phyloP scores from a whole-genome alignment of 2,797 vertebrate species.

The Crocodylus rhombifer region DNA sequence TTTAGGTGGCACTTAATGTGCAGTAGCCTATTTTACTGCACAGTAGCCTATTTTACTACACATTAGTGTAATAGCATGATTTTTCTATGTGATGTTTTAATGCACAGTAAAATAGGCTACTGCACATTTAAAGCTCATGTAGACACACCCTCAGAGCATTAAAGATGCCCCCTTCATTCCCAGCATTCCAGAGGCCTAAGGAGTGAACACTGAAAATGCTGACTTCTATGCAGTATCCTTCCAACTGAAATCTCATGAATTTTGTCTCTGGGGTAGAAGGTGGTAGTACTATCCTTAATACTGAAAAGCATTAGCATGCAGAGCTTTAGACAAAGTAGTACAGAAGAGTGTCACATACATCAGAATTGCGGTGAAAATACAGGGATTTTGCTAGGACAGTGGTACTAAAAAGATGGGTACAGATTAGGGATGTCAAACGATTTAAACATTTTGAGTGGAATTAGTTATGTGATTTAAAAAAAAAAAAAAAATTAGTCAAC shows the following conservation, averaged over 20 bases:
- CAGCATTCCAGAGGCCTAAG: not conserved
- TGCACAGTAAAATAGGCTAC: no score
- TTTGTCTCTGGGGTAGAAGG: not conserved
- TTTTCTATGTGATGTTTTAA: no score
- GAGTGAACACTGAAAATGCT: not conserved
- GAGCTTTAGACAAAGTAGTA: not conserved
- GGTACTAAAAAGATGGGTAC: not conserved
- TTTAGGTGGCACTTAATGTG: no score
- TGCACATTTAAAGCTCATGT: no score
- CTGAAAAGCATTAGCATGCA: not conserved
- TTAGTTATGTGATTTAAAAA: no score
- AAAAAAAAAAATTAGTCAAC: no score
- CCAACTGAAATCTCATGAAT: not conserved
- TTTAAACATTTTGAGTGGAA: no score
- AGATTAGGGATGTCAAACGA: not conserved
- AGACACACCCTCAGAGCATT: not conserved
- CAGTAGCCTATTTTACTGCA: no score
- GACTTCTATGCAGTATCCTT: not conserved
- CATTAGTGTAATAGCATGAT: no score
- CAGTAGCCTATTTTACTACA: no score
- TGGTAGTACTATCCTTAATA: not conserved
- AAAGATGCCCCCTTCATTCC: no score
- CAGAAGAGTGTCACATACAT: not conserved
- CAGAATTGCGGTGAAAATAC: not conserved
- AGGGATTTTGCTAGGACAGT: not conserved